phyloP scores from a whole-genome alignment of 2,888 invertebrate species.

The Eremobia ochroleuca region DNA sequence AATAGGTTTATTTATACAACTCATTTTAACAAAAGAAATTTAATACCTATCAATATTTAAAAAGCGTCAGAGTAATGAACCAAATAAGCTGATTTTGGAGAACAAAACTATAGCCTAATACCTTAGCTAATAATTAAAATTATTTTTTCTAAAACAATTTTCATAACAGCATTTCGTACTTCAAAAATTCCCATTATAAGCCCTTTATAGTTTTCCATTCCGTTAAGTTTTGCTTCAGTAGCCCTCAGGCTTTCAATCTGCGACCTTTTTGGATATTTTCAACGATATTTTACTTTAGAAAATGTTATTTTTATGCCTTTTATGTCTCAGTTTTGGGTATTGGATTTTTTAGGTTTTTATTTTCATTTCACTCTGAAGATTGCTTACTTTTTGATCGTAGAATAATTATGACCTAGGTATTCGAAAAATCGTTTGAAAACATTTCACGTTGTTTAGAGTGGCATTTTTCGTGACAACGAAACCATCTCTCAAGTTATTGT shows the following conservation, averaged over 20 bases:
- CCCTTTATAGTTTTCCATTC: constrained; percentile 49
- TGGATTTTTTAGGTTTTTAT: neutral
- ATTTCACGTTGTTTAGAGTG: neutral
- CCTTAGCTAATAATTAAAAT: neutral
- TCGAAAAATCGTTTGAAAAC: constrained; percentile 2
- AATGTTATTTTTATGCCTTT: constrained; percentile 37
- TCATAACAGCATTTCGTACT: neutral
- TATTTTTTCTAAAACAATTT: constrained; percentile 3
- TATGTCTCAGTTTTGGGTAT: constrained; percentile 17
- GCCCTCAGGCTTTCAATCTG: constrained; percentile 43
- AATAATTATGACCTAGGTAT: neutral
- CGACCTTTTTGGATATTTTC: constrained; percentile 28
- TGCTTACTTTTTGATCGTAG: constrained; percentile 7
- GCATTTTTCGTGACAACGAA: neutral
- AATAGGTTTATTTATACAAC: neutral
- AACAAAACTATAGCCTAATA: neutral
- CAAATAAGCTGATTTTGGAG: neutral
- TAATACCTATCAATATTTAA: neutral
- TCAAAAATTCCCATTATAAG: constrained; percentile 23
- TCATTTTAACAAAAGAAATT: neutral
- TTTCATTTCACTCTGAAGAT: constrained; percentile 4
- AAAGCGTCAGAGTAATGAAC: neutral
- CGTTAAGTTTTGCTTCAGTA: constrained; percentile 43
- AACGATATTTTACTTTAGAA: constrained; percentile 27
- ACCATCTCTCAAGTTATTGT: neutral